Conservation (phyloP, 2,113 vertebrate species). For the Dicaeum eximium region DNA sequence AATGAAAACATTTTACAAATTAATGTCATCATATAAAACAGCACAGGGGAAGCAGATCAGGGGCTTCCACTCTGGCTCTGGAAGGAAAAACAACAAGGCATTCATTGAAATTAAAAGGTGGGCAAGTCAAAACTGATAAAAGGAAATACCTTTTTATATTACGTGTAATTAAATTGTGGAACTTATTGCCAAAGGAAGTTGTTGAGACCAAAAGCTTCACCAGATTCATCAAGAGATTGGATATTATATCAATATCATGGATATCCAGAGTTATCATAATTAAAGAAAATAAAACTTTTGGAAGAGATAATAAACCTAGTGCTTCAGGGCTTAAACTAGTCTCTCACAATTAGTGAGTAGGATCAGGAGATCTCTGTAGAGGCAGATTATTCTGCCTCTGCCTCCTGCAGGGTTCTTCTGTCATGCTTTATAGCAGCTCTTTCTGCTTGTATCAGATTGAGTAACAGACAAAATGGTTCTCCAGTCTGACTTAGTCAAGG, state of each 20-base stretch:
- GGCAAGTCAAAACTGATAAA: constrained; percentile 60
- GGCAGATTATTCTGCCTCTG: not conserved
- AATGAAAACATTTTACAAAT: not conserved
- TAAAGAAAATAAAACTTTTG: constrained; percentile 57
- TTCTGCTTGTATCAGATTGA: not conserved
- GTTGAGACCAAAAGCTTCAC: constrained; percentile 43
- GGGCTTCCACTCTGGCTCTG: not conserved
- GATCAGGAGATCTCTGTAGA: constrained; percentile 14
- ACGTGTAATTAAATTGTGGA: constrained; percentile 42
- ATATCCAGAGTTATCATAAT: constrained; percentile 52
- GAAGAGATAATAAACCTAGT: constrained; percentile 15
- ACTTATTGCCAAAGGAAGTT: constrained; percentile 54
- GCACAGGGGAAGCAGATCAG: not conserved
- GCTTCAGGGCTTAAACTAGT: constrained; percentile 36
- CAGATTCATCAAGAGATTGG: constrained; percentile 45
- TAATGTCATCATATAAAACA: not conserved
- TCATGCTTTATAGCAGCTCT: not conserved
- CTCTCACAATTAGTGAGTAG: constrained; percentile 40
- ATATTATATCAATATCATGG: constrained; percentile 55
- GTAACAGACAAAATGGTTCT: not conserved
- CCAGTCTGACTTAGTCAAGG: not conserved
- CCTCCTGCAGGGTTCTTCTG: constrained; percentile 7
- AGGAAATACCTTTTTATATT: constrained; percentile 64
- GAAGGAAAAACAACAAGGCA: constrained; percentile 16
- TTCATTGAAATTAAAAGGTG: constrained; percentile 40